These are phyloP conservation scores for Cataglyphis rosenhaueri DNA, from an alignment of 2,888 invertebrate species.

Conservation along the genomic window DNA sequence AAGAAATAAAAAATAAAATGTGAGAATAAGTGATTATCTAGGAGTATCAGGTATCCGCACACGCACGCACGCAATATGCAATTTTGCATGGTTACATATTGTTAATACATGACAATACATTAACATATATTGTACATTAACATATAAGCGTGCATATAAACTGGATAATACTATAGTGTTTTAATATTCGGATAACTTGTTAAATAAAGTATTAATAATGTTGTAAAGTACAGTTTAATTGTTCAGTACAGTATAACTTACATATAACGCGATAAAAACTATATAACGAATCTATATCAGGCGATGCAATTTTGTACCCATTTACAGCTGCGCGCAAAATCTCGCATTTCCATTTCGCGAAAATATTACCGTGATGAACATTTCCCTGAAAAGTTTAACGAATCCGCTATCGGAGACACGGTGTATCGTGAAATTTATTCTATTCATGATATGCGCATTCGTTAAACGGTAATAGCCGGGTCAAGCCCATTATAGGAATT, in stretches of 20 bases:
- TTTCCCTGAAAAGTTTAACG: slow-evolving; percentile 38
- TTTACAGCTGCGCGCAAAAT: slow-evolving; percentile 21
- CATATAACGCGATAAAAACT: not conserved
- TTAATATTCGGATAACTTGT: slow-evolving; percentile 18
- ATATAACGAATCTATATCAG: slow-evolving; percentile 14
- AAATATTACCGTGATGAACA: slow-evolving; percentile 6
- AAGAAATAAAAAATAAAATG: not conserved
- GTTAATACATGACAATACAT: slow-evolving; percentile 11
- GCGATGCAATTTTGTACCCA: slow-evolving; percentile 7
- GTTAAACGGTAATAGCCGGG: slow-evolving; percentile 28
- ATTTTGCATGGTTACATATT: slow-evolving; percentile 4
- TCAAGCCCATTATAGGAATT: slow-evolving; percentile 19
- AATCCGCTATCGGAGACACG: slow-evolving; percentile 19
- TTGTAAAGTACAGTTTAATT: not conserved
- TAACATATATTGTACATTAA: not conserved
- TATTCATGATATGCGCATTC: slow-evolving; percentile 54
- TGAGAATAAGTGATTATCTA: not conserved
- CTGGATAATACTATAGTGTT: too few species aligned
- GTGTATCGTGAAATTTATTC: slow-evolving; percentile 44
- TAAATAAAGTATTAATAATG: slow-evolving; percentile 35
- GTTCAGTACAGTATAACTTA: not conserved
- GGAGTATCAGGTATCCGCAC: not conserved
- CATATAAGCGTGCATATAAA: not conserved
- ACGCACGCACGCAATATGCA: not conserved
- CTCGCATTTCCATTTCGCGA: slow-evolving; percentile 5